Evolutionary conservation across 2,113 vertebrate species (phyloP), one percentile per base, ranked within the genome.

Genomic region (Girardinichthys multiradiatus): DNA sequence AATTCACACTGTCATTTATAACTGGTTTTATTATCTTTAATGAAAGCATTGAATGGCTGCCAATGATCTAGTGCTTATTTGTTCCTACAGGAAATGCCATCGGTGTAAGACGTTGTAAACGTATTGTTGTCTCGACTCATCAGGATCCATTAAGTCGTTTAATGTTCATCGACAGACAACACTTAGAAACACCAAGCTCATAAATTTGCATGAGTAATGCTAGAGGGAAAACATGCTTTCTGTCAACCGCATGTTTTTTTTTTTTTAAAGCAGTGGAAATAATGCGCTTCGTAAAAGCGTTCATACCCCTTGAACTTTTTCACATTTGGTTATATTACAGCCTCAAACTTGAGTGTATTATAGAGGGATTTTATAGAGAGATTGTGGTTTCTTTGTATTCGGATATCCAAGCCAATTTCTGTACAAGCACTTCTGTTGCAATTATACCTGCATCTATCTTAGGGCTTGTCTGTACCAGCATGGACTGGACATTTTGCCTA

Each of bases 41-140:
- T 26, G 29, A 76, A 74, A 76, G 62, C 81, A 85, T 42, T 48
- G 4, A 30, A 68, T 27, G 37, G 65, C 67, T 77, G 45, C 65
- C 45, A 33, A 70, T 57, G 64, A 81, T 68, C 64, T 42, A 69
- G 37, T 66, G 62, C 64, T 65, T 17, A 24, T 72, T n/a, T 63
- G 65, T 65, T 63, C 26, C 27, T 65, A 54, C 68, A 66, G 26
- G 60, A 63, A 70, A 60, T 68, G 21, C 28, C 15, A 5, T 3
- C 15, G 66, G 77, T 76, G 64, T 68, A 48, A 33, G 76, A 64
- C 70, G 39, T 66, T 10, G 67, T 73, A 35, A 64, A 33, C 72
- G 58, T 69, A 27, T 64, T 33, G 17, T 65, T 13, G 31, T 61
- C n/a, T 30, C 7, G 61, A 57, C 24, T 60, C 62, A 31, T 26